These are phyloP conservation scores for Troides aeacus DNA, from an alignment of 2,888 invertebrate genomes.

Conservation along the genomic window DNA sequence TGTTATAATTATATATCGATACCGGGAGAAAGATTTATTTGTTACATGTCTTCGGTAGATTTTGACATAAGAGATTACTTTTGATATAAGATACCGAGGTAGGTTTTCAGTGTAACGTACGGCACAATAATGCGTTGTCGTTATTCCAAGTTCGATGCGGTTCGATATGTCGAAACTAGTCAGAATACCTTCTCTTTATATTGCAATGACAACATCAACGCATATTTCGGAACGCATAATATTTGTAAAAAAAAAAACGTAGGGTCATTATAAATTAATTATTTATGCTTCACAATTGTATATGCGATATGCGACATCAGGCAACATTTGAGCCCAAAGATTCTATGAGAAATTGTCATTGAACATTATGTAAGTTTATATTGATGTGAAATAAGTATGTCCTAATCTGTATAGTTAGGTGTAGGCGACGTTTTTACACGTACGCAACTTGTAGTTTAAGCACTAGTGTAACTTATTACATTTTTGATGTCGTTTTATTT, in stretches of 20 bases:
- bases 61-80: too few species aligned
- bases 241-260: background rate
- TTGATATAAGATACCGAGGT: too few species aligned
- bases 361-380: background rate
- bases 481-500: constrained; percentile 44
- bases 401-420: background rate
- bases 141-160: too few species aligned
- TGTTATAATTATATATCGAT: too few species aligned
- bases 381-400: background rate
- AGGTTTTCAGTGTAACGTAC: too few species aligned
- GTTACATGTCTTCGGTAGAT: too few species aligned
- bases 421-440: background rate
- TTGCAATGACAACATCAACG: background rate
- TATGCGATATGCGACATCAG: background rate
- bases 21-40: too few species aligned
- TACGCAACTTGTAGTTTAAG: constrained; percentile 25
- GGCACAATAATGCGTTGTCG: too few species aligned
- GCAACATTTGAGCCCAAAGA: constrained; percentile 7
- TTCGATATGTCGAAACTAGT: too few species aligned
- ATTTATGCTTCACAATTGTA: background rate
- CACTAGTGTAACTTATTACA: constrained; percentile 39
- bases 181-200: too few species aligned
- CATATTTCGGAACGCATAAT: constrained; percentile 13
- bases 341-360: background rate
- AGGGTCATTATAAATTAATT: background rate